These are phyloP conservation scores for Macrobrachium nipponense DNA, from an alignment of 1,140 invertebrate species.

Conservation along the genomic window DNA sequence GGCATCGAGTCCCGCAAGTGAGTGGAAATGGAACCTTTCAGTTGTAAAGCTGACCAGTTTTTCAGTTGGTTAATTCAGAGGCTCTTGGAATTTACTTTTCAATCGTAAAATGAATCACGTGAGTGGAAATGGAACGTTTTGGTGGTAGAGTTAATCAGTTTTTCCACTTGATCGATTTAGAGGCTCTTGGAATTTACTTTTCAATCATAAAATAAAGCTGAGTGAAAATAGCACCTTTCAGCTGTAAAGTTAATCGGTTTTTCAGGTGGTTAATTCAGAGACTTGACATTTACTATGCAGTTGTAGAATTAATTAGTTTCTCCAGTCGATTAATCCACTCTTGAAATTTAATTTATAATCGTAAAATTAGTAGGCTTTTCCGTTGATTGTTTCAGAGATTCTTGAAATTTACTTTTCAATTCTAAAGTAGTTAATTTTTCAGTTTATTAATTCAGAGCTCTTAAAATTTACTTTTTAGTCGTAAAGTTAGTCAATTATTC, in stretches of 20 bases:
- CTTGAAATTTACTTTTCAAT: constrained; percentile 90
- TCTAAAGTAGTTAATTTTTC: too few species aligned
- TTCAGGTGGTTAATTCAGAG: constrained; percentile 69
- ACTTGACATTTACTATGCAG: constrained; percentile 90
- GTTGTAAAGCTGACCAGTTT: too few species aligned
- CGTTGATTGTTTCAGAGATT: constrained; percentile 74
- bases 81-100: constrained; percentile 92
- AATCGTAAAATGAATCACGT: constrained; percentile 86
- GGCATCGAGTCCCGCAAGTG: constrained; percentile 86
- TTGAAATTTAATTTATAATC: too few species aligned
- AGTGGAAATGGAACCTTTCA: constrained; percentile 57
- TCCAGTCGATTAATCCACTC: not conserved
- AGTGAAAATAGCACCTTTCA: constrained; percentile 57
- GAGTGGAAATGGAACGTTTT: constrained; percentile 64
- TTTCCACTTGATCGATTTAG: constrained; percentile 65
- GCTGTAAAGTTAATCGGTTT: too few species aligned
- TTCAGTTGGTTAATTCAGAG: constrained; percentile 69
- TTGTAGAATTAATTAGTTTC: constrained; percentile 85
- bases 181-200: constrained; percentile 92
- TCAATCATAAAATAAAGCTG: constrained; percentile 84
- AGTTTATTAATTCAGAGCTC: too few species aligned
- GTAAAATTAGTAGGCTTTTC: too few species aligned
- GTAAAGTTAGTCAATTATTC: too few species aligned
- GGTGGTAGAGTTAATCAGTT: too few species aligned
- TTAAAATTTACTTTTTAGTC: too few species aligned